Base-by-base conservation (phyloP, 2,113 vertebrate genomes). In the Psilopogon haemacephalus region DNA sequence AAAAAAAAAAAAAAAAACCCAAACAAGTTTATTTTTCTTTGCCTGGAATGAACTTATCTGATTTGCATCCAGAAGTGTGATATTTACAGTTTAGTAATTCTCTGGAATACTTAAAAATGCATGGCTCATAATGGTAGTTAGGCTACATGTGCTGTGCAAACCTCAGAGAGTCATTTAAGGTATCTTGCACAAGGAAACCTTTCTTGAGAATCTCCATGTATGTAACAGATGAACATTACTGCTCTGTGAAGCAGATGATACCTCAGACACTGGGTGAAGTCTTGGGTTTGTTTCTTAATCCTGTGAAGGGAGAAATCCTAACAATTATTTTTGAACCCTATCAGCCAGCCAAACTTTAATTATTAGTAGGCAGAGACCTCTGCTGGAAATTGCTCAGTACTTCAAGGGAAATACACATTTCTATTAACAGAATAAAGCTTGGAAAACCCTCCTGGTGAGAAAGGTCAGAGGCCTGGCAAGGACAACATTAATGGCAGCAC, bases 341-440 rank as follows among this genome's bases (percentile, higher is more conserved):
- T 10, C 1, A 16, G 1, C 35, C 44, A 70, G 32, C 5, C 69
- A 86, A 28, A 67, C 17, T 84, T 71, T 55, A 95, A 94, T 86
- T 95, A 87, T 94, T 87, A 89, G 96, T 76, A 84, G 85, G 94
- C 92, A 96, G 97, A 94, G 96, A 88, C 96, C 96, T 96, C 97
- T 97, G 90, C 94, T 97, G 97, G 95, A 91, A 89, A 54, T 23
- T 11, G 9, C 42, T 85, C 24, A 56, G 83, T 87, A 97, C 65
- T 94, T 91, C 97, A 89, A 89, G 50, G 60, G 75, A 68, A 93
- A 76, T 70, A 44, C 8, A 42, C 38, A 7, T 74, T 28, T 84
- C 35, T 64, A 0, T 42, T 82, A 64, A 71, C 48, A 23, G 58
- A 89, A 60, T 20, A 58, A 90, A 81, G 55, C 63, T 67, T 83